Evolutionary conservation across 92 coral and sea anemone species (phyloP), one percentile per base, ranked within the genome.

Genomic region (Galaxea fascicularis): DNA sequence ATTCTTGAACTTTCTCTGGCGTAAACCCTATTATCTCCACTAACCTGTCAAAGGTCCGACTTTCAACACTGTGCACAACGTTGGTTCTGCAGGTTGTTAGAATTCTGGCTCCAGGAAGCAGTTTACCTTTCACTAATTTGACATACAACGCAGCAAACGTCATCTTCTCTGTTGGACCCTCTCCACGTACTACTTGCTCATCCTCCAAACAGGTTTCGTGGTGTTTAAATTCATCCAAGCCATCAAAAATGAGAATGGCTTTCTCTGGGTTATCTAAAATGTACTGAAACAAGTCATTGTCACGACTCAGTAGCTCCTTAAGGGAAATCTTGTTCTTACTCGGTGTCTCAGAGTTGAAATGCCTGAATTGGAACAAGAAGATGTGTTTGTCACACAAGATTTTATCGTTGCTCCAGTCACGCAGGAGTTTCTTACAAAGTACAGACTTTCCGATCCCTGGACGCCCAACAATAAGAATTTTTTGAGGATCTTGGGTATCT

Each of bases 361-460:
- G 41, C 77, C 94, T 71, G 67, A 90, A 87, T 14, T 53, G 60
- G 54, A 62, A 77, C 21, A 82, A 45, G 59, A 77, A 87, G 14
- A 82, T 76, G 63, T 26, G 62, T 45, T 49, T 20, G 54, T 21
- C 31, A 21, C 56, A 27, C 56, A 71, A 71, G 21, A 71, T 2
- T 49, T 49, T 35, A 35, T 35, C 41, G 41, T 73, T 63, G 35
- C 73, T 67, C 91, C 85, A 83, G 25, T 87, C 89, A 54, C 79
- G 78, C 45, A 78, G 12, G 51, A 91, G 51, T 47, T 87, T 91
- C 25, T 22, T n/a, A 51, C 91, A 87, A 20, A 91, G 35, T 14
- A 82, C 25, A 28, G 94, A 70, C 41, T 91, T 91, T 65, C 94
- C 94, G 53, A 91, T 83, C 54, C 94, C 94, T 1, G 94, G 91